phyloP scores from a whole-genome alignment of 2,113 vertebrate genomes.

The Lophius piscatorius region DNA sequence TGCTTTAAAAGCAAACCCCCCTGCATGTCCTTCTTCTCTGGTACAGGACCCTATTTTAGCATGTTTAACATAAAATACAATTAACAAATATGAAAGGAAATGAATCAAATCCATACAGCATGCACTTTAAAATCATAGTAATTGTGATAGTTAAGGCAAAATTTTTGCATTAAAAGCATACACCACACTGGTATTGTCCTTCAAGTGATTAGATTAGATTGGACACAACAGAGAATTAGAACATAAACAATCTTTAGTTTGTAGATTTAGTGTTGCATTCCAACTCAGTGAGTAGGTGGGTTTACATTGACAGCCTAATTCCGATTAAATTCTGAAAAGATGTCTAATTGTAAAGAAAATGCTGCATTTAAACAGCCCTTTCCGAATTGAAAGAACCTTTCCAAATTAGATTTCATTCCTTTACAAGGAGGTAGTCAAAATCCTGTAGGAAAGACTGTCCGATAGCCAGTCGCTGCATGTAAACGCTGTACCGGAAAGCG shows the following conservation, averaged over 20 bases:
- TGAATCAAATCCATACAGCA: neutral
- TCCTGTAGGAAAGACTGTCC: no score
- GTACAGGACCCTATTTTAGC: slow-evolving; percentile 3
- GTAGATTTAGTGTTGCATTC: slow-evolving; percentile 18
- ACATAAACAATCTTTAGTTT: slow-evolving; percentile 9
- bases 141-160: neutral
- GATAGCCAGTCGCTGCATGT: no score
- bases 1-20: slow-evolving; percentile 7
- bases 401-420: no score
- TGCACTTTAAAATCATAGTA: neutral
- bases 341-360: no score
- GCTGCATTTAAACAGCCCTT: no score
- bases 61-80: neutral
- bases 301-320: no score
- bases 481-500: no score
- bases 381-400: no score
- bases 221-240: neutral
- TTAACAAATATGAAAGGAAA: neutral
- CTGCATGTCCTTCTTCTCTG: slow-evolving; percentile 1
- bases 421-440: no score
- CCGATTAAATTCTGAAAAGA: no score
- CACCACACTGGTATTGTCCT: slow-evolving; percentile 46
- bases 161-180: neutral
- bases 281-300: slow-evolving; percentile 43
- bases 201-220: slow-evolving; percentile 32